Evolutionary conservation across 2,888 invertebrate species (phyloP).

Genomic region (Heliconius cydno): DNA sequence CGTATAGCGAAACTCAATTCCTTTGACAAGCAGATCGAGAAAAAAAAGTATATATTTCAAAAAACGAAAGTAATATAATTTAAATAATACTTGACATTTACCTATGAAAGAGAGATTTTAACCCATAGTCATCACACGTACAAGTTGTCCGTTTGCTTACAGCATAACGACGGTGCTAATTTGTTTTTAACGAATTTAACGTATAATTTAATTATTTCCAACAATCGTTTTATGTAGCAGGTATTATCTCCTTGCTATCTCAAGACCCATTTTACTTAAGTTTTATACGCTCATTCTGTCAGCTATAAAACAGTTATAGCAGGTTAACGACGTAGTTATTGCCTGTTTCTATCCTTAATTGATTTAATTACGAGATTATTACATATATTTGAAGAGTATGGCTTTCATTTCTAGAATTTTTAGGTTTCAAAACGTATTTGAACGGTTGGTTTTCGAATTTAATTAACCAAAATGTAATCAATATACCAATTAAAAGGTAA

Average conservation of each 20-base stretch:
- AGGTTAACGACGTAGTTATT: slow-evolving; percentile 29
- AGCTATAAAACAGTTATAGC: slow-evolving; percentile 34
- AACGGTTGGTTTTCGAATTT: no score
- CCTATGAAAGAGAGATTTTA: background rate
- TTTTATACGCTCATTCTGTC: slow-evolving; percentile 17
- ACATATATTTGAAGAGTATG: slow-evolving; percentile 4
- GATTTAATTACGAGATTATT: slow-evolving; percentile 29
- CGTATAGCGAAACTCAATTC: background rate
- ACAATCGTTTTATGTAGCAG: background rate
- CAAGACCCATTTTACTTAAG: background rate
- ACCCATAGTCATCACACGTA: background rate
- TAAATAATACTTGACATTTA: background rate
- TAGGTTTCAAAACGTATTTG: background rate
- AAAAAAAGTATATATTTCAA: background rate
- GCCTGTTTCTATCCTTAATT: slow-evolving; percentile 24
- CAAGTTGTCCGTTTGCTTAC: background rate
- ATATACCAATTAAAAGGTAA: no score
- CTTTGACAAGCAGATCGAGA: background rate
- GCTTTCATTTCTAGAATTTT: background rate
- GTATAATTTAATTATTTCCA: background rate
- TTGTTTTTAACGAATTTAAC: background rate
- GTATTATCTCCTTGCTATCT: background rate
- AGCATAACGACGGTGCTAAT: background rate
- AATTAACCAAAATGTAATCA: no score
- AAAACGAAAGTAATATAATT: background rate